Percentiles rank a stretch among this genome's conserved stretches.
These are phyloP conservation scores for Aphodius sticticus DNA, from an alignment of 2,888 invertebrate species.

Conservation along the genomic window DNA sequence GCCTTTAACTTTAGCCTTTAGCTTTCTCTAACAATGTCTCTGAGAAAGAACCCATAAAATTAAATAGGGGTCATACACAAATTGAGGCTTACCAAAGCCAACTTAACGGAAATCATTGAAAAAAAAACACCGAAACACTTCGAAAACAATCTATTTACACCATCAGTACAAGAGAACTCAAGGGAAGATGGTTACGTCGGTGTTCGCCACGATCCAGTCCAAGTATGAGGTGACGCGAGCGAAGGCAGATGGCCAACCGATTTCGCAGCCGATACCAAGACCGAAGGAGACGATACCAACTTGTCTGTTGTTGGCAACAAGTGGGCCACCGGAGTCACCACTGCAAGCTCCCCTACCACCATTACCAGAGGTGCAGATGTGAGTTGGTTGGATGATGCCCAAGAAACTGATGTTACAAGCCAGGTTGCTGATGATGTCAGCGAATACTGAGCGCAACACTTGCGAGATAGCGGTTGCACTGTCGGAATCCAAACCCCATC, in stretches of 20 bases:
- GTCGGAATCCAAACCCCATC: conserved; percentile 61
- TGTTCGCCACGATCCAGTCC: conserved; percentile 47
- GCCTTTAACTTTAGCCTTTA: no score
- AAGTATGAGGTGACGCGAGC: conserved; percentile 49
- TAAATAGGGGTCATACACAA: no score
- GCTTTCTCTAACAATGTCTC: no score
- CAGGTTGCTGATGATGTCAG: conserved; percentile 29
- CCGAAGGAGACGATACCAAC: conserved; percentile 35
- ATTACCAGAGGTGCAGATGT: conserved; percentile 62
- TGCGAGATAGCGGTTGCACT: conserved; percentile 27
- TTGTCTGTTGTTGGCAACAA: conserved; percentile 31
- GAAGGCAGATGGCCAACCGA: conserved; percentile 50
- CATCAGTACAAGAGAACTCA: not conserved
- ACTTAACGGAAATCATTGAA: not conserved
- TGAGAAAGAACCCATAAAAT: no score
- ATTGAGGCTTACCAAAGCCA: not conserved
- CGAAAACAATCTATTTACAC: not conserved
- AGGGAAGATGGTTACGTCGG: conserved; percentile 33
- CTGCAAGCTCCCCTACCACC: conserved; percentile 61
- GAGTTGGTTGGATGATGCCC: conserved; percentile 56
- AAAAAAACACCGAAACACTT: not conserved
- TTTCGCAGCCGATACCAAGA: conserved; percentile 46
- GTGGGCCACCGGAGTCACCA: conserved; percentile 60
- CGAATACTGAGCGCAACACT: conserved; percentile 25
- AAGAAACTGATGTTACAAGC: conserved; percentile 60